A percentile compares a stretch with the other conserved stretches of the same genome.
Evolutionary conservation across 2,113 vertebrate genomes (phyloP).

Genomic region (Rousettus leschenaultii): DNA sequence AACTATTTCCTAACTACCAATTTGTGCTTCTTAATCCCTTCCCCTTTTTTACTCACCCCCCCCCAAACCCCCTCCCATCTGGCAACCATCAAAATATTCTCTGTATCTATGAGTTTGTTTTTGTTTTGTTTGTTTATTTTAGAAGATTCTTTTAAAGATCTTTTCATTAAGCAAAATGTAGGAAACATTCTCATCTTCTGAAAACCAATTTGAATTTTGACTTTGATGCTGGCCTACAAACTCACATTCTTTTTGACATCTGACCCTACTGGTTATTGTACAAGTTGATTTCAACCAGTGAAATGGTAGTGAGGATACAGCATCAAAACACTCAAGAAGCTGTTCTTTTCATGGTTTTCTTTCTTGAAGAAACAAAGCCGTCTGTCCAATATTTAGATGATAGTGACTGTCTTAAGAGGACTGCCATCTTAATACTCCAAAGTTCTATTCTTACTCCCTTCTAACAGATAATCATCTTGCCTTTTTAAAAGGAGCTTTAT

Average conservation of each 20-base stretch:
- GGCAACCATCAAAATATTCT: too few relatives aligned
- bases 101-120: too few relatives aligned
- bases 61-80: too few relatives aligned
- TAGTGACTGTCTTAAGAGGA: not conserved
- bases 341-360: not conserved
- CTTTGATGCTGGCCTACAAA: not conserved
- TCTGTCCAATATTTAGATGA: not conserved
- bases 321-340: not conserved
- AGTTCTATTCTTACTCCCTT: not conserved
- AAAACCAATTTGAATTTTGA: not conserved
- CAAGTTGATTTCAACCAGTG: not conserved
- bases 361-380: not conserved
- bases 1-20: too few relatives aligned
- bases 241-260: not conserved
- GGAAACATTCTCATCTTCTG: not conserved
- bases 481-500: not conserved
- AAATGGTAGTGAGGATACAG: not conserved
- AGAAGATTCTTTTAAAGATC: not conserved
- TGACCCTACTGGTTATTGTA: not conserved
- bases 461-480: not conserved
- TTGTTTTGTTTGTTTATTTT: too few relatives aligned
- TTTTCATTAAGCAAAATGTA: not conserved
- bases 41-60: too few relatives aligned
- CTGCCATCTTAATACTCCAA: not conserved
- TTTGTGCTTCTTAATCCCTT: too few relatives aligned